phyloP scores from a whole-genome alignment of 2,888 invertebrate species.

The Trissolcus japonicus region DNA sequence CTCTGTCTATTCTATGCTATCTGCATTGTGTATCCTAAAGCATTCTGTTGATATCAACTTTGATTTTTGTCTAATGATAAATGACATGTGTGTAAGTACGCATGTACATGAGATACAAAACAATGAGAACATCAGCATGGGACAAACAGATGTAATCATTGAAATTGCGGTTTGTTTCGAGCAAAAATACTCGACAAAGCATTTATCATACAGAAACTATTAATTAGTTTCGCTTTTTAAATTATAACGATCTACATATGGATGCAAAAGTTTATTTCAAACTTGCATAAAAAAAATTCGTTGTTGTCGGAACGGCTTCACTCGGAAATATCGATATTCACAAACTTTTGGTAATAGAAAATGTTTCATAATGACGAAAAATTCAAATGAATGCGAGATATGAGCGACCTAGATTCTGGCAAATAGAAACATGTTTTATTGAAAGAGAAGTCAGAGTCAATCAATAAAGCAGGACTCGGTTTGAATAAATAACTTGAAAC shows the following conservation, averaged over 20 bases:
- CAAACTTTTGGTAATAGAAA: slow-evolving; percentile 6
- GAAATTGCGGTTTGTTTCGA: slow-evolving; percentile 2
- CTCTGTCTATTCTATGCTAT: slow-evolving; percentile 68
- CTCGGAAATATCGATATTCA: slow-evolving; percentile 8
- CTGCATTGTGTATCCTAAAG: slow-evolving; percentile 67
- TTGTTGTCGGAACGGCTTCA: not conserved
- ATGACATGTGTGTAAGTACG: slow-evolving; percentile 43
- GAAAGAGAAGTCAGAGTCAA: slow-evolving; percentile 8
- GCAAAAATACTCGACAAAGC: too few species aligned
- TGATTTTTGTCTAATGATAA: slow-evolving; percentile 66
- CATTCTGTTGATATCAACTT: slow-evolving; percentile 69
- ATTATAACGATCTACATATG: too few species aligned
- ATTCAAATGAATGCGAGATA: slow-evolving; percentile 6
- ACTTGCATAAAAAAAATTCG: too few species aligned
- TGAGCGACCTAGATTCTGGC: slow-evolving; percentile 9
- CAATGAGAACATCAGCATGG: slow-evolving; percentile 20
- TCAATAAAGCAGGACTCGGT: slow-evolving; percentile 5
- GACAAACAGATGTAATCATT: slow-evolving; percentile 17
- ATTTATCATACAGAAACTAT: too few species aligned
- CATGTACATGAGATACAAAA: slow-evolving; percentile 14
- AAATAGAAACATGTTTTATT: slow-evolving; percentile 17
- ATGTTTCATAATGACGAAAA: slow-evolving; percentile 6
- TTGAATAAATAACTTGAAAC: not conserved
- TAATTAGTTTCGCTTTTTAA: too few species aligned
- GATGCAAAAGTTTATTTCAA: too few species aligned